A percentile compares a stretch with the other conserved stretches of the same genome.
phyloP scores from a whole-genome alignment of 1,140 invertebrate species.

The Drosophila bocqueti region DNA sequence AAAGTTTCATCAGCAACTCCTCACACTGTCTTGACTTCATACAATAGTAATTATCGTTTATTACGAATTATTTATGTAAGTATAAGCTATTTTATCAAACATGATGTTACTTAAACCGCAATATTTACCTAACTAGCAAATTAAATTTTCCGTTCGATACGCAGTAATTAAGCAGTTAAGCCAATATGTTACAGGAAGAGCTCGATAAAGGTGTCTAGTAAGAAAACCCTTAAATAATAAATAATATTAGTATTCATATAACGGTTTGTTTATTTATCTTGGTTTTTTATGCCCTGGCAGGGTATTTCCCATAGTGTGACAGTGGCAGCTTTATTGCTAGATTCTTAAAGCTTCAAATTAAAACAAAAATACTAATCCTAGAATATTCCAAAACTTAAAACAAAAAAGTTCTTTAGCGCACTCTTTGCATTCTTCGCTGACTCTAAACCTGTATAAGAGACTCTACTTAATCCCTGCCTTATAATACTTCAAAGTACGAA shows the following conservation, averaged over 20 bases:
- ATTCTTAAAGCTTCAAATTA: background rate
- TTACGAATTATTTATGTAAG: background rate
- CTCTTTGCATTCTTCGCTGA: background rate
- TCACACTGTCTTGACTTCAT: background rate
- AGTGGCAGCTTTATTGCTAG: background rate
- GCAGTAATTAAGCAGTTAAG: background rate
- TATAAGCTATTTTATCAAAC: background rate
- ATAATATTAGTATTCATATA: background rate
- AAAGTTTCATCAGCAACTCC: slow-evolving; percentile 2
- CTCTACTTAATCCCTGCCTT: background rate
- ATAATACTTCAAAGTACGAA: background rate
- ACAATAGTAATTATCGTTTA: slow-evolving; percentile 20
- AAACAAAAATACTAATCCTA: background rate
- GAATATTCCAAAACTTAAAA: background rate
- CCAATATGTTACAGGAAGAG: background rate
- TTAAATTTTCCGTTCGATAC: too few species aligned
- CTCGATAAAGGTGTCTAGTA: too few species aligned
- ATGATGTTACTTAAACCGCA: background rate
- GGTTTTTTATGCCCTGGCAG: background rate
- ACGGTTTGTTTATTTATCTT: too few species aligned
- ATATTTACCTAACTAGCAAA: background rate
- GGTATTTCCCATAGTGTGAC: too few species aligned
- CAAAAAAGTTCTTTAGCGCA: background rate
- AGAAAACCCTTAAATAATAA: too few species aligned
- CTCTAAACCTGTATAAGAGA: background rate